Evolutionary conservation across 1,140 invertebrate species (phyloP).

Genomic region (Aphelenchoides fujianensis): DNA sequence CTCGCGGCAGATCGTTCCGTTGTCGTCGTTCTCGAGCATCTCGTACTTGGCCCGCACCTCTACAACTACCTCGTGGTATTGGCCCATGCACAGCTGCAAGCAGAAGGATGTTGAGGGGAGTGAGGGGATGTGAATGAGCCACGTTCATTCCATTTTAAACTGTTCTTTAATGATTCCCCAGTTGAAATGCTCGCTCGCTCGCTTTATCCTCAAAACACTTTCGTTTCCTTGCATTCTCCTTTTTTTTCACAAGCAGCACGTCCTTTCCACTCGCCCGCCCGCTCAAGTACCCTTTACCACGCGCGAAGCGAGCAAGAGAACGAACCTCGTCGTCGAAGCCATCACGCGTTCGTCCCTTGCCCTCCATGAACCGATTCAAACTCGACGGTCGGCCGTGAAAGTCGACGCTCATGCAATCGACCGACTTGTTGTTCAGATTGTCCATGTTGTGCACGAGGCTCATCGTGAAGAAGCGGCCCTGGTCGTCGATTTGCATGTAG

Average conservation of each 20-base stretch:
- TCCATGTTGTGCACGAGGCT: conserved; percentile 56
- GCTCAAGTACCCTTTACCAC: too few species aligned
- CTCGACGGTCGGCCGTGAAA: conserved; percentile 60
- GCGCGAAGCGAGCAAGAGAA: not conserved
- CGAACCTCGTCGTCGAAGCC: conserved; percentile 59
- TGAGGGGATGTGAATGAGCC: too few species aligned
- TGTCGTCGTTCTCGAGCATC: conserved; percentile 60
- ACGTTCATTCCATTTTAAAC: too few species aligned
- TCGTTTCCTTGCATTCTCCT: too few species aligned
- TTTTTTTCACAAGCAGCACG: too few species aligned
- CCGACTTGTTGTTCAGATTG: conserved; percentile 49
- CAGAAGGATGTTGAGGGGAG: too few species aligned
- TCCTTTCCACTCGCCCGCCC: too few species aligned
- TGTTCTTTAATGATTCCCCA: too few species aligned
- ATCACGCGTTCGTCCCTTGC: conserved; percentile 56
- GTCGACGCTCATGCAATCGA: conserved; percentile 53
- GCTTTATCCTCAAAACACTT: too few species aligned
- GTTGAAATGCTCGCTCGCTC: too few species aligned
- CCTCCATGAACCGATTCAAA: conserved; percentile 57
- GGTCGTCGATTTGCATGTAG: conserved; percentile 52
- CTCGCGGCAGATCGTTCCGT: conserved; percentile 58
- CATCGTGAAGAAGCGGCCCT: conserved; percentile 59
- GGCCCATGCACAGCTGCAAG: conserved; percentile 56
- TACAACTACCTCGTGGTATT: conserved; percentile 54
- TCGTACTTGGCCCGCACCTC: conserved; percentile 59